Evolutionary conservation across 2,113 vertebrate species (phyloP), one percentile per base, ranked within the genome.

Genomic region (Cyphomyrus plagiostoma): DNA sequence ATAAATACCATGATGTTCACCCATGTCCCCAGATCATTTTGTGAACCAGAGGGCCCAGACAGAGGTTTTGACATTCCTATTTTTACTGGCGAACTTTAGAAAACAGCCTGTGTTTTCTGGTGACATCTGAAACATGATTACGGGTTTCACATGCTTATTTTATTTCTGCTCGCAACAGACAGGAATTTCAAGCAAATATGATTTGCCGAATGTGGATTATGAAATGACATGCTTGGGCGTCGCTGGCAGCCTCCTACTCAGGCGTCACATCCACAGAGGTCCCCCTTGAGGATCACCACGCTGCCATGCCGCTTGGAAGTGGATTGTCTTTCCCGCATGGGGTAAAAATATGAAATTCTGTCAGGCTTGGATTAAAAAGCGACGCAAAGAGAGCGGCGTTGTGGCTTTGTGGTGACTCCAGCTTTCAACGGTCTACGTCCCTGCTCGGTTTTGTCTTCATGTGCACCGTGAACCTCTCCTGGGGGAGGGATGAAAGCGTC

Each of bases 291-390:
- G 50, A 83, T 9, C 39, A n/a, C 30, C 49, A 48, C 45, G 62
- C 35, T 8, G 45, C 52, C 48, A 6, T 9, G 10, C 30, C 19
- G 48, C 49, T 11, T 62, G 62, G 62, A 56, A 46, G 50, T 53
- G 50, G 5, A 53, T 23, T 8, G 87, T 53, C n/a, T 30, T 48
- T n/a, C 19, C 74, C 39, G 35, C 85, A 35, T 39, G 49, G 70
- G 80, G 89, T 30, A 53, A 90, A 88, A 66, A 88, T 90, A 83
- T 90, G 89, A 90, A 88, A 88, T 88, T 83, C 86, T 62, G 50
- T 90, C 74, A 88, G 89, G 87, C 62, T 88, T 11, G 11, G 89
- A 86, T 86, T 86, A 23, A 84, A 89, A 89, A 86, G n/a, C 11
- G n/a, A 62, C n/a, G 42, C 45, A 42, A 23, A 88, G 84, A 26